These are phyloP conservation scores for Hipparchia sbordonii DNA, from an alignment of 2,888 invertebrate genomes.

Conservation along the genomic window DNA sequence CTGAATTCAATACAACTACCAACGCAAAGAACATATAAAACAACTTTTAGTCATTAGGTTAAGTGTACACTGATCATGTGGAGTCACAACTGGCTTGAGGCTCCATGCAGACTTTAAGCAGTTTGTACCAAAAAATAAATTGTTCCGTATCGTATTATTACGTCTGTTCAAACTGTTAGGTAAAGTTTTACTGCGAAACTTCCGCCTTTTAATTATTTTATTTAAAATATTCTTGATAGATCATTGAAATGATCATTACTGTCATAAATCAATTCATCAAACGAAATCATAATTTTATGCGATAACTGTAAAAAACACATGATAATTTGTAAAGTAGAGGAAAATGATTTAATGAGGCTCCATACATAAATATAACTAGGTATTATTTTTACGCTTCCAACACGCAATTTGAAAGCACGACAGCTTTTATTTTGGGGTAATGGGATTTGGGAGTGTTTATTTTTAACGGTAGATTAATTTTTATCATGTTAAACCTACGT, in stretches of 20 bases:
- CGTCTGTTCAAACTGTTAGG: too few species aligned
- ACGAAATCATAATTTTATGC: not conserved
- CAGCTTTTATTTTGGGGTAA: constrained; percentile 14
- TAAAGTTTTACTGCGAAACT: too few species aligned
- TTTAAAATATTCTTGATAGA: not conserved
- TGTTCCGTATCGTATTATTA: too few species aligned
- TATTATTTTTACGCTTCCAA: constrained; percentile 4
- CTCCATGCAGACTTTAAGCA: too few species aligned
- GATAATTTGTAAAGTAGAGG: not conserved
- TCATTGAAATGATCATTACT: not conserved
- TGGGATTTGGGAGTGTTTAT: constrained; percentile 16
- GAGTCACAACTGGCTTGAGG: too few species aligned
- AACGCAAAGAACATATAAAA: too few species aligned
- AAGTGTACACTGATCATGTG: too few species aligned
- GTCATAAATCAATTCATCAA: not conserved
- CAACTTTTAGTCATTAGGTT: too few species aligned
- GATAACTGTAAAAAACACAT: not conserved
- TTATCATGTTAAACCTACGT: not conserved
- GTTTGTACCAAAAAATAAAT: too few species aligned
- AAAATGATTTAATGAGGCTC: constrained; percentile 27
- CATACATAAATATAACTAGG: constrained; percentile 19
- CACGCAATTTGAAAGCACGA: constrained; percentile 28
- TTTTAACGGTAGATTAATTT: not conserved
- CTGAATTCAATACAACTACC: too few species aligned
- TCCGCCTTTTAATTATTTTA: too few species aligned